Percentiles rank a stretch among this genome's conserved stretches.
Evolutionary conservation across 2,113 vertebrate species (phyloP).

Genomic region (Artemisiospiza belli): DNA sequence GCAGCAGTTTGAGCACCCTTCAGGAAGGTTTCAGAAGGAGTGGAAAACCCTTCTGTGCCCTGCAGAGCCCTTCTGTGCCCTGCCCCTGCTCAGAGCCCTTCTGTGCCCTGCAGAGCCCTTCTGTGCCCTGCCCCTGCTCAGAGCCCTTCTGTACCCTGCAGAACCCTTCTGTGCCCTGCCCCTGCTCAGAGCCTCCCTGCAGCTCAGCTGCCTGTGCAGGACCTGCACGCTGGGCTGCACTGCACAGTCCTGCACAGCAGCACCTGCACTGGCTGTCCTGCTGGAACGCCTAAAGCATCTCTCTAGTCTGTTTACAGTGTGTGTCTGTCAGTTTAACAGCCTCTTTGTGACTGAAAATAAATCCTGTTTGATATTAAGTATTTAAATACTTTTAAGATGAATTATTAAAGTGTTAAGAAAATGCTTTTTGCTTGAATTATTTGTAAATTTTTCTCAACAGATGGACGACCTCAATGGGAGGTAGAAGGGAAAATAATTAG

Average conservation of each 20-base stretch:
- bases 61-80: too few relatives aligned
- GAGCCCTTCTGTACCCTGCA: too few relatives aligned
- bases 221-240: background rate
- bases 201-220: rapidly evolving
- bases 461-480: conserved; percentile 97
- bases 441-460: conserved; percentile 77
- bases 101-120: too few relatives aligned
- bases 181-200: background rate
- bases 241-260: background rate
- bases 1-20: background rate
- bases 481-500: conserved; percentile 95
- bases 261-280: rapidly evolving
- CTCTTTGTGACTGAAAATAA: background rate
- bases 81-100: too few relatives aligned
- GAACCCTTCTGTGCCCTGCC: too few relatives aligned
- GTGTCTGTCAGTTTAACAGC: background rate
- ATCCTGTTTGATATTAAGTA: background rate
- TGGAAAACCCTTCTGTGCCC: too few relatives aligned
- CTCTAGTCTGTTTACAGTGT: background rate
- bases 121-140: too few relatives aligned
- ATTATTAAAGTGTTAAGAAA: background rate
- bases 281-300: background rate
- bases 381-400: background rate
- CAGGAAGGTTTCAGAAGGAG: background rate
- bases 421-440: conserved; percentile 49